These are phyloP conservation scores for Phalanger gymnotis DNA, from an alignment of 2,797 vertebrate genomes.

Conservation along the genomic window DNA sequence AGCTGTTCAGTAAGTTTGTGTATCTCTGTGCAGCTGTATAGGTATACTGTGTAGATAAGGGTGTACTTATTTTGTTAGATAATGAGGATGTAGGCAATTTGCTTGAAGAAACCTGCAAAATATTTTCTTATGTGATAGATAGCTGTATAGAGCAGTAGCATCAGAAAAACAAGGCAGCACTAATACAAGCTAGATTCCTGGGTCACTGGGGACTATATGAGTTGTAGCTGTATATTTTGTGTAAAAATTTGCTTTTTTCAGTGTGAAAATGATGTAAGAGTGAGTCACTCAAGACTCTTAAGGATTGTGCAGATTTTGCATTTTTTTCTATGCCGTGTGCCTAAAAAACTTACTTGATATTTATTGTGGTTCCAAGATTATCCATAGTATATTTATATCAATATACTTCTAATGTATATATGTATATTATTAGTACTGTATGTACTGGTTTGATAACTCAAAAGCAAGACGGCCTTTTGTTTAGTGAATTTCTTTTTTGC, in stretches of 20 bases:
- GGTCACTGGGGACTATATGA: slow-evolving; percentile 76
- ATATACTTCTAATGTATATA: slow-evolving; percentile 87
- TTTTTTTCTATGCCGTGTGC: slow-evolving; percentile 87
- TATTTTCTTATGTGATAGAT: slow-evolving; percentile 88
- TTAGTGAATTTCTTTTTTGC: slow-evolving; percentile 82
- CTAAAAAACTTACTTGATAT: slow-evolving; percentile 85
- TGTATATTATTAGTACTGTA: slow-evolving; percentile 85
- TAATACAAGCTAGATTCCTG: slow-evolving; percentile 73
- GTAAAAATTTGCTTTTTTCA: slow-evolving; percentile 84
- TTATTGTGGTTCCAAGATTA: slow-evolving; percentile 87
- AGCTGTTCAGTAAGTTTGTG: slow-evolving; percentile 68
- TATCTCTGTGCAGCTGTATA: slow-evolving; percentile 80
- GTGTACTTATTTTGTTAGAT: slow-evolving; percentile 85
- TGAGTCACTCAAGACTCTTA: slow-evolving; percentile 83
- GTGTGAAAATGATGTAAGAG: slow-evolving; percentile 83
- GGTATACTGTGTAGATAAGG: slow-evolving; percentile 82
- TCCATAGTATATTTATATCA: slow-evolving; percentile 89
- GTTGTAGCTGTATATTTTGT: slow-evolving; percentile 83
- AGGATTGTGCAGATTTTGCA: slow-evolving; percentile 86
- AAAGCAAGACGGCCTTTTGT: slow-evolving; percentile 85
- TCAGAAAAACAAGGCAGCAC: slow-evolving; percentile 81
- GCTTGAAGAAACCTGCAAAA: slow-evolving; percentile 81
- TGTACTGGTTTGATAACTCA: slow-evolving; percentile 82
- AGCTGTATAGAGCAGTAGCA: slow-evolving; percentile 84
- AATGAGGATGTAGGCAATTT: slow-evolving; percentile 82